Evolutionary conservation across 2,888 invertebrate genomes (phyloP).

Genomic region (Tanaodytes sp.): DNA sequence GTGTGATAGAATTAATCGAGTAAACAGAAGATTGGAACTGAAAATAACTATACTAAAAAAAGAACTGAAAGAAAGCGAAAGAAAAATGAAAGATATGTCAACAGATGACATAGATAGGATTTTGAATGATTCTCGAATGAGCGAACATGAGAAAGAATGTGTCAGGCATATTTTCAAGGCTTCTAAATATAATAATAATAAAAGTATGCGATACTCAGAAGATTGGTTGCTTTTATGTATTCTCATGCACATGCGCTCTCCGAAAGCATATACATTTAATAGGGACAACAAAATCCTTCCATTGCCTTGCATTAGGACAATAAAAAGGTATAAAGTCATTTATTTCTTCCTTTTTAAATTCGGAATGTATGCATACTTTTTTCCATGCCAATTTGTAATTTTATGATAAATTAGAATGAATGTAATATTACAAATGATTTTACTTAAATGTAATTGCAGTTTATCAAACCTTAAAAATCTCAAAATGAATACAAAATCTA

Average conservation of each 20-base stretch:
- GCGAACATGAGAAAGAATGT: conserved; percentile 13
- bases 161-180: conserved; percentile 12
- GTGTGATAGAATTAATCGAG: conserved; percentile 5
- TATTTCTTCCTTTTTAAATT: conserved; percentile 5
- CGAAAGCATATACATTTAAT: conserved; percentile 15
- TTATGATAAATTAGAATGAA: background rate
- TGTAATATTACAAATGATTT: conserved; percentile 1
- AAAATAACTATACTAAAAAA: background rate
- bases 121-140: conserved; percentile 8
- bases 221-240: conserved; percentile 22
- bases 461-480: conserved; percentile 7
- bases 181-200: conserved; percentile 9
- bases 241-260: conserved; percentile 24
- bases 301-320: conserved; percentile 20
- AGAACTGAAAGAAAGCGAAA: conserved; percentile 8
- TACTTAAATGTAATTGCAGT: conserved; percentile 3
- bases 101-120: conserved; percentile 7
- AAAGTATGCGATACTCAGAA: conserved; percentile 26
- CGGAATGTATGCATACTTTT: background rate
- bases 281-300: conserved; percentile 18
- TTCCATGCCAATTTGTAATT: too few species aligned
- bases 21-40: conserved; percentile 2
- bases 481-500: conserved; percentile 1
- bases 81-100: conserved; percentile 10
- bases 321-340: conserved; percentile 14